Conservation (phyloP, 2,797 vertebrate genomes). For the Sciurus carolinensis region DNA sequence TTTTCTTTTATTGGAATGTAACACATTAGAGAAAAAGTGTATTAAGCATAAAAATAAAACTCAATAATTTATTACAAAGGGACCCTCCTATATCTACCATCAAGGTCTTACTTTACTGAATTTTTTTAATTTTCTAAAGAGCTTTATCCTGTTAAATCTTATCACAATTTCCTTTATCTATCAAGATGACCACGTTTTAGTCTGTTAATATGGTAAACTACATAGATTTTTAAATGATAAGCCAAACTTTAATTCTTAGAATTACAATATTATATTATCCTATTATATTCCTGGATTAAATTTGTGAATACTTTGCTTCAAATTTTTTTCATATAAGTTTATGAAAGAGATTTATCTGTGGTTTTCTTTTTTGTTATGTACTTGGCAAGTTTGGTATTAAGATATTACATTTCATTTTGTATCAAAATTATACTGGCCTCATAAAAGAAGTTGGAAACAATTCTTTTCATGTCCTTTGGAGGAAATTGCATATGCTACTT, state of each 20-base stretch:
- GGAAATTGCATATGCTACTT: background rate
- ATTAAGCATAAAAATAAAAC: constrained; percentile 27
- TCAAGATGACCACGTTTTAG: constrained; percentile 8
- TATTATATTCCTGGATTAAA: constrained; percentile 26
- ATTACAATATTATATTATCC: background rate
- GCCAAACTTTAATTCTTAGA: background rate
- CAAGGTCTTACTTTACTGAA: constrained; percentile 18
- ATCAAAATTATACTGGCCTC: background rate
- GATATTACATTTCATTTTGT: background rate
- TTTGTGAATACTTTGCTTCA: constrained; percentile 8
- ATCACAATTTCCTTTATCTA: background rate
- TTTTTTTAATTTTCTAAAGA: constrained; percentile 7
- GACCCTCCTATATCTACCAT: background rate
- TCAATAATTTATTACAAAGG: constrained; percentile 31
- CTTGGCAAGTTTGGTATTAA: constrained; percentile 24
- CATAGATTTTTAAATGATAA: constrained; percentile 51
- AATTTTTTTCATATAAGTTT: constrained; percentile 4
- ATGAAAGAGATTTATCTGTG: constrained; percentile 16
- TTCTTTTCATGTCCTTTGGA: background rate
- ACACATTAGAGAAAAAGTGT: background rate
- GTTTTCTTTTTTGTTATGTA: constrained; percentile 29
- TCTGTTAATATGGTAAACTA: constrained; percentile 47
- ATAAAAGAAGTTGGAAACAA: background rate
- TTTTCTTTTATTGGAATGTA: background rate
- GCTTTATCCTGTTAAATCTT: constrained; percentile 35